Conservation (phyloP, 2,113 vertebrate genomes). For the Lutjanus erythropterus region DNA sequence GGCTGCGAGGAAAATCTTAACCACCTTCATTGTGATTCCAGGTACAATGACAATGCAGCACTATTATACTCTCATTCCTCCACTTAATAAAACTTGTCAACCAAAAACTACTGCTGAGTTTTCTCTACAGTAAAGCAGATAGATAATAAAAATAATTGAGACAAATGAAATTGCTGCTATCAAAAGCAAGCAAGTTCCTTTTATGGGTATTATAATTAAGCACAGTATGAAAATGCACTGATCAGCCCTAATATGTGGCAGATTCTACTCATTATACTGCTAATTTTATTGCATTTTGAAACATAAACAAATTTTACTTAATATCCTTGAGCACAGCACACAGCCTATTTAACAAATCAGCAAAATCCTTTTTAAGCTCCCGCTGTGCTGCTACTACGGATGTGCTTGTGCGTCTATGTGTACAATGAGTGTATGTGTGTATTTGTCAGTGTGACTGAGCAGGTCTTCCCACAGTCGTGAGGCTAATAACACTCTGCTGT, state of each 20-base stretch:
- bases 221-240: neutral
- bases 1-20: neutral
- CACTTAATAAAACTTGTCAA: neutral
- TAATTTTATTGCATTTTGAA: neutral
- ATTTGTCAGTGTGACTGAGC: constrained; percentile 7
- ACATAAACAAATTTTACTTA: neutral
- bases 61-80: neutral
- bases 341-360: constrained; percentile 6
- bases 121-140: neutral
- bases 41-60: neutral
- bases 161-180: neutral
- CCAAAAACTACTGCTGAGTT: neutral
- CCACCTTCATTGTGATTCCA: neutral
- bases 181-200: neutral
- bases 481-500: constrained; percentile 45
- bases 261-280: neutral
- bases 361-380: neutral
- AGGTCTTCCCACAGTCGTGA: constrained; percentile 27
- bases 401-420: neutral
- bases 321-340: neutral
- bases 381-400: neutral
- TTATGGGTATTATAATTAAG: neutral
- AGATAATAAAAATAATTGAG: neutral
- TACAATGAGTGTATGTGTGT: neutral
- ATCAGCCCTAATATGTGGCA: neutral